These are phyloP conservation scores for Erebia aethiops DNA, from an alignment of 2,888 invertebrate species.

Conservation along the genomic window DNA sequence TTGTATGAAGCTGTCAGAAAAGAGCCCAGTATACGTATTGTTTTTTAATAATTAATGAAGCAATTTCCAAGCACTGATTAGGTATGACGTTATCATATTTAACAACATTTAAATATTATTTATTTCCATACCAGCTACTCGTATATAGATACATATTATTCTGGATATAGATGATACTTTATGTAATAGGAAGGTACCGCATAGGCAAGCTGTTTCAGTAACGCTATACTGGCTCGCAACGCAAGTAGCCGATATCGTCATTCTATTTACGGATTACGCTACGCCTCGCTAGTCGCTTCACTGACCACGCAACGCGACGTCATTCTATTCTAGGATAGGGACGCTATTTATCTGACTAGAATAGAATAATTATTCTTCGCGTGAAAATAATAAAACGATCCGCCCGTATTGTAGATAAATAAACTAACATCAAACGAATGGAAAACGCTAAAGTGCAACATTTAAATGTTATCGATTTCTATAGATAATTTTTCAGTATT, in stretches of 20 bases:
- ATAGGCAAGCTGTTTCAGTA: not conserved
- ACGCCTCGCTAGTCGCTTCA: constrained; percentile 55
- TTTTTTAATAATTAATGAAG: too few species aligned
- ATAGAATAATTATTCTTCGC: constrained; percentile 50
- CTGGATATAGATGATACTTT: too few species aligned
- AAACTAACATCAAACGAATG: constrained; percentile 36
- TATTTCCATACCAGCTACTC: too few species aligned
- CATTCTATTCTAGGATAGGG: constrained; percentile 65
- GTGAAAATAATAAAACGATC: constrained; percentile 49
- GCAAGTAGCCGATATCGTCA: constrained; percentile 45
- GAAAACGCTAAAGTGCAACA: constrained; percentile 20
- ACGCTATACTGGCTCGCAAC: constrained; percentile 41
- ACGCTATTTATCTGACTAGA: constrained; percentile 66
- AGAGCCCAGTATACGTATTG: too few species aligned
- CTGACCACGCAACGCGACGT: constrained; percentile 55
- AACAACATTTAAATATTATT: too few species aligned
- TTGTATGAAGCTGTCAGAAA: too few species aligned
- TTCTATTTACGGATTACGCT: constrained; percentile 71
- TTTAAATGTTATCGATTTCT: constrained; percentile 28
- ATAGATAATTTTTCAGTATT: constrained; percentile 11
- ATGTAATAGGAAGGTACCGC: too few species aligned
- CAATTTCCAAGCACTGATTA: too few species aligned
- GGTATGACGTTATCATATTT: too few species aligned
- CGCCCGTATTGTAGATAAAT: constrained; percentile 32
- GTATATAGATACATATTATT: too few species aligned